These are phyloP conservation scores for Alectoris magna DNA, from an alignment of 2,797 vertebrate genomes.

Conservation along the genomic window DNA sequence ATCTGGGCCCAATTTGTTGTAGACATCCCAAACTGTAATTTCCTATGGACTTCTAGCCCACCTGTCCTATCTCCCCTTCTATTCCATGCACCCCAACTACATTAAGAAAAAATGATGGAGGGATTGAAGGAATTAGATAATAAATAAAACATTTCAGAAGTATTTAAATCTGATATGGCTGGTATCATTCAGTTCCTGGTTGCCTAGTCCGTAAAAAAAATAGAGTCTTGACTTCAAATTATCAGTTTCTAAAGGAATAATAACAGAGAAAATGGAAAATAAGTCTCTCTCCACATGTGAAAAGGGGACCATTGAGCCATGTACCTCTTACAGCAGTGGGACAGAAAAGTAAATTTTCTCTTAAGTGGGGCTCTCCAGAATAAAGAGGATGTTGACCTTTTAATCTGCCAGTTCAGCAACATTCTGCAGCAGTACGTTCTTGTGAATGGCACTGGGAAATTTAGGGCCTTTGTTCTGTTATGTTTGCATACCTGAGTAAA, in stretches of 20 bases:
- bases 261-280: not conserved
- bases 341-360: not conserved
- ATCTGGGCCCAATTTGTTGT: not conserved
- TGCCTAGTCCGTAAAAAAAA: not conserved
- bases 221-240: not conserved
- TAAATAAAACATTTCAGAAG: not conserved
- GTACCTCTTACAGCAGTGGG: not conserved
- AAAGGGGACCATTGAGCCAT: not conserved
- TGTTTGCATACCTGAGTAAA: slow-evolving; percentile 90
- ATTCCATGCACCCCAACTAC: fast-evolving
- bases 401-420: not conserved
- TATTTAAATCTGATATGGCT: not conserved
- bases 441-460: not conserved
- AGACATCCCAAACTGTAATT: not conserved
- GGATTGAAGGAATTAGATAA: not conserved
- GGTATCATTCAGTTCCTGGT: not conserved
- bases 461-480: not conserved
- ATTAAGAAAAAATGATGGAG: not conserved
- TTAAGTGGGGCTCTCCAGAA: not conserved
- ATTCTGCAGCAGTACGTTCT: not conserved
- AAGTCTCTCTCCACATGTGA: not conserved
- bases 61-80: not conserved
- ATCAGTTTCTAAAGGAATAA: not conserved
- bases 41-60: not conserved
- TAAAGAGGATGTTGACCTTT: not conserved